Evolutionary conservation across 1,140 invertebrate genomes (phyloP), one percentile per base, ranked within the genome.

Genomic region (Drosophila ogumai): DNA sequence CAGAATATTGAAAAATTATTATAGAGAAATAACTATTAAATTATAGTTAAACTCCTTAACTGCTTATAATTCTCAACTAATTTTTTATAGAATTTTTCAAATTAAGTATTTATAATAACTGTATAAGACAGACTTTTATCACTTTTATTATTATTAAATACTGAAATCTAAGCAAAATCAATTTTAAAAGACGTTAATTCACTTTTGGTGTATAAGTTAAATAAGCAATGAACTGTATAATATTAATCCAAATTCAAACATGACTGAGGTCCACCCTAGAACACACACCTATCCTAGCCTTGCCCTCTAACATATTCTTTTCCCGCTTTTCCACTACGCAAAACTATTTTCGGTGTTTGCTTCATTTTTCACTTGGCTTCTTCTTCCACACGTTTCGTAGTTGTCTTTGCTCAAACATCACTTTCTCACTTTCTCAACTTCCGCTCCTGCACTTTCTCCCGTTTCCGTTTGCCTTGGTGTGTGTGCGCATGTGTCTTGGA

Each of bases 311-410:
- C 34, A 41, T 9, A 32, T 41, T 43, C 19, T 7, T 17, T 50
- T 40, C 22, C 44, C 34, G 52, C 34, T 55, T 41, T 60, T 36
- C 50, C 50, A 44, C 73, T 55, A 44, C 46, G 61, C 64, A 49
- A 59, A 77, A 57, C 54, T 77, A 77, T 77, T 77, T 77, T 68
- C 66, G 74, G 40, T 56, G 74, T 77, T 60, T 77, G 74, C 74
- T 77, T 77, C 74, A 77, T 77, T 77, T 77, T 76, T 67, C 55
- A 69, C 47, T 55, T 50, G 65, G 74, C 73, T 68, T 77, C 49
- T 68, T 60, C 32, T 59, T 54, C 43, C 52, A 55, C 52, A 65
- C 43, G 19, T 47, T 60, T 59, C 32, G 73, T 75, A 65, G 72
- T 58, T 72, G 34, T 58, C 44, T 72, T 75, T 65, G 59, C 60